These are phyloP conservation scores for Cirrhinus mrigala DNA, from an alignment of 2,797 vertebrate species.

Conservation along the genomic window DNA sequence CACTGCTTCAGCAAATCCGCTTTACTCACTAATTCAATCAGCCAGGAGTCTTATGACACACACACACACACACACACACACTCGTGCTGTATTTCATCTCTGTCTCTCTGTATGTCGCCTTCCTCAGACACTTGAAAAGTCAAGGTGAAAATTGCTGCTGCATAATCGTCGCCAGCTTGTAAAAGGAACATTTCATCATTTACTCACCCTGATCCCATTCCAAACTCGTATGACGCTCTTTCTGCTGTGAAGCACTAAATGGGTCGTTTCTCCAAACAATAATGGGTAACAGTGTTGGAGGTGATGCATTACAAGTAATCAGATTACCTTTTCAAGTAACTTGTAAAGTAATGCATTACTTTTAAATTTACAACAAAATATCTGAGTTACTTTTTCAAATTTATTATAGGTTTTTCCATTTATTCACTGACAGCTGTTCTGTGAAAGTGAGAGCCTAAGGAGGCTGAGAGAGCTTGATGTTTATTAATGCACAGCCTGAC, in stretches of 20 bases:
- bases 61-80: neutral
- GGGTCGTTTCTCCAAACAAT: neutral
- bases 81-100: neutral
- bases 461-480: too few relatives aligned
- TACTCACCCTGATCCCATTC: neutral
- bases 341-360: too few relatives aligned
- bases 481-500: too few relatives aligned
- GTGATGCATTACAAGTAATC: too few relatives aligned
- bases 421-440: too few relatives aligned
- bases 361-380: too few relatives aligned
- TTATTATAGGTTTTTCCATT: too few relatives aligned
- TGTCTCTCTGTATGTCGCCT: neutral
- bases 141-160: constrained; percentile 24
- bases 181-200: neutral
- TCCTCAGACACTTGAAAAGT: constrained; percentile 9
- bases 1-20: constrained; percentile 30
- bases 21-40: constrained; percentile 37
- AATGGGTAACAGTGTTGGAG: too few relatives aligned
- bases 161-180: neutral
- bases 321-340: too few relatives aligned
- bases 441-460: too few relatives aligned
- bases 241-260: neutral
- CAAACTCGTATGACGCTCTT: neutral
- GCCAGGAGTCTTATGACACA: neutral
- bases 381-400: too few relatives aligned